phyloP scores from a whole-genome alignment of 2,797 vertebrate species.

The Sebastes cheni region DNA sequence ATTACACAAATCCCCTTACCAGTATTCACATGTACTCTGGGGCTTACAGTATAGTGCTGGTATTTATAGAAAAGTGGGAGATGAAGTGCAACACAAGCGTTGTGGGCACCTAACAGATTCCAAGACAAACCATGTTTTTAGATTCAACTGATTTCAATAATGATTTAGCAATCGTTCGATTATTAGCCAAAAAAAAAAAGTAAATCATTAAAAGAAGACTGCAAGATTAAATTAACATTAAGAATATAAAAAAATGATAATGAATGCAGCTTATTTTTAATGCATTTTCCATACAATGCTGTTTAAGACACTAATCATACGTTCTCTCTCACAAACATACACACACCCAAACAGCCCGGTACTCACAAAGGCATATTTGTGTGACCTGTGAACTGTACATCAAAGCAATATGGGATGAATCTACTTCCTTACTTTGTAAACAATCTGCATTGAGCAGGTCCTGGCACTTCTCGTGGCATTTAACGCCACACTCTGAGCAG shows the following conservation, averaged over 20 bases:
- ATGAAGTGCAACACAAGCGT: background rate
- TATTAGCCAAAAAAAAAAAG: background rate
- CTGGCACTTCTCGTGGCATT: constrained; percentile 99
- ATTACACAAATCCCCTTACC: constrained; percentile 13
- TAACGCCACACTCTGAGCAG: constrained; percentile 96
- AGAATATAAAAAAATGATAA: background rate
- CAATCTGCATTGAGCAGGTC: constrained; percentile 98
- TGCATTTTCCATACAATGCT: background rate
- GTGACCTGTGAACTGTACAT: background rate
- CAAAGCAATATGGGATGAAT: background rate
- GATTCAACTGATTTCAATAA: background rate
- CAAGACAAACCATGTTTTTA: background rate
- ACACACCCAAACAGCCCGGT: background rate
- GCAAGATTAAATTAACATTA: background rate
- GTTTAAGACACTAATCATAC: background rate
- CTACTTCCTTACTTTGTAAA: constrained; percentile 90
- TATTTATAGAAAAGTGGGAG: background rate
- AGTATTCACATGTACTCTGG: background rate
- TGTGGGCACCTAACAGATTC: background rate
- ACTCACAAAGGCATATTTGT: background rate
- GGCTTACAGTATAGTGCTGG: background rate
- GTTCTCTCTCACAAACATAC: background rate
- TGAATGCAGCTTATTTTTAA: background rate
- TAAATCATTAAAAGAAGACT: background rate
- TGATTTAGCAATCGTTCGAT: background rate